Evolutionary conservation across 2,888 invertebrate genomes (phyloP).

Genomic region (Panzeria rudis): DNA sequence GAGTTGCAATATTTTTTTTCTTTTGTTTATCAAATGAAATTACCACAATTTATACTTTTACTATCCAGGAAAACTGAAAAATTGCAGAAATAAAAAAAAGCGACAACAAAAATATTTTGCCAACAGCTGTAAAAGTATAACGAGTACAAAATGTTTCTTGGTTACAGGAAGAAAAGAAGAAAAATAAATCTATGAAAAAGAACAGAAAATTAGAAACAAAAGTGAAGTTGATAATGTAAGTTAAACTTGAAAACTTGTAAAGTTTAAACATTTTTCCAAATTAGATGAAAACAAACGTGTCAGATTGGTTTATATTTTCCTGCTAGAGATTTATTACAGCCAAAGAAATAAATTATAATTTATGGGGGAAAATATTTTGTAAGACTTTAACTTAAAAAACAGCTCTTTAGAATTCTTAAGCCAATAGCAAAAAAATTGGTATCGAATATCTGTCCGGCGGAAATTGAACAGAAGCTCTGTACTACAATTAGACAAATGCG

Average conservation of each 20-base stretch:
- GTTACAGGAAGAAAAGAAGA: not conserved
- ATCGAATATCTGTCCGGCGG: not conserved
- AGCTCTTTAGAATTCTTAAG: not conserved
- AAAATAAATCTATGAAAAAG: not conserved
- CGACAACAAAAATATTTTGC: slow-evolving; percentile 40
- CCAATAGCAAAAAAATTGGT: too few relatives aligned
- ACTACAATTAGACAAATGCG: too few relatives aligned
- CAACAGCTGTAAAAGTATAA: slow-evolving; percentile 44
- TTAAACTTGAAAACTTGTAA: slow-evolving; percentile 48
- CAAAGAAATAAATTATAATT: slow-evolving; percentile 14
- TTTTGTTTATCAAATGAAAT: slow-evolving; percentile 39
- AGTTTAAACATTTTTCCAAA: slow-evolving; percentile 38
- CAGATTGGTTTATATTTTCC: slow-evolving; percentile 23
- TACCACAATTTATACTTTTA: slow-evolving; percentile 52
- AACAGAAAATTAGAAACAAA: not conserved
- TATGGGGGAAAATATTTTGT: not conserved
- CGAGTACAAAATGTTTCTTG: slow-evolving; percentile 25
- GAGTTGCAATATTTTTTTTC: not conserved
- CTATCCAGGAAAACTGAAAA: slow-evolving; percentile 37
- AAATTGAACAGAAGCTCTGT: not conserved
- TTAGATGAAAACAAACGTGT: slow-evolving; percentile 40
- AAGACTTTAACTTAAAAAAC: not conserved
- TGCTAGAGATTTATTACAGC: slow-evolving; percentile 30
- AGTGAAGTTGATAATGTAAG: slow-evolving; percentile 44
- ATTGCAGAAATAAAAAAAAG: slow-evolving; percentile 2